These are phyloP conservation scores for Onthophagus taurus DNA, from an alignment of 1,140 invertebrate genomes.

Conservation along the genomic window DNA sequence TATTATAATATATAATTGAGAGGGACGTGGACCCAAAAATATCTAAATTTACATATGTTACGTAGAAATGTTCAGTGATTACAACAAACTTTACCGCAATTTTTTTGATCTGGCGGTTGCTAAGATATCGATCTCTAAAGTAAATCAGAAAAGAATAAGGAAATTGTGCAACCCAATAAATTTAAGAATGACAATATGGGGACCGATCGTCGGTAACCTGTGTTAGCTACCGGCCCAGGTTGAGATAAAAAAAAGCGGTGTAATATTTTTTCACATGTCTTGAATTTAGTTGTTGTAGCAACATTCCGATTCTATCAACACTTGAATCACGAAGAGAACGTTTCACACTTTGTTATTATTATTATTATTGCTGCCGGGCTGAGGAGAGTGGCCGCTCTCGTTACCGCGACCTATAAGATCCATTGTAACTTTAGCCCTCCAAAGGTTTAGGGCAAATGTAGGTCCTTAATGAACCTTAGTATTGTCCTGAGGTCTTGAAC, in stretches of 20 bases:
- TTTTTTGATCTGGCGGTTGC: too few relatives aligned
- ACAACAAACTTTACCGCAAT: too few relatives aligned
- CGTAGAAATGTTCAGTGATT: too few relatives aligned
- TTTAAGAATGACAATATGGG: background rate
- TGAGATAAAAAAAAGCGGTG: background rate
- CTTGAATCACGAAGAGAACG: background rate
- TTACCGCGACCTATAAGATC: too few relatives aligned
- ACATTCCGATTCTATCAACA: background rate
- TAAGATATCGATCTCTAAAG: too few relatives aligned
- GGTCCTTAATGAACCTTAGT: too few relatives aligned
- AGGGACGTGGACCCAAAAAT: too few relatives aligned
- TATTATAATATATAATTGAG: too few relatives aligned
- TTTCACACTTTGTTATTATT: background rate
- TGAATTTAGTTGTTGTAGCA: constrained; percentile 1
- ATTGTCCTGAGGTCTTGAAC: too few relatives aligned
- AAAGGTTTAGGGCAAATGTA: too few relatives aligned
- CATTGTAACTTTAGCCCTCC: too few relatives aligned
- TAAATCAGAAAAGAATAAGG: background rate
- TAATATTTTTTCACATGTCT: background rate
- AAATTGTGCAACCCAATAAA: background rate
- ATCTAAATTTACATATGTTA: too few relatives aligned
- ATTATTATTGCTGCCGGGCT: background rate
- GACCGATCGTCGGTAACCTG: background rate
- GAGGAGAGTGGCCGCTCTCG: background rate
- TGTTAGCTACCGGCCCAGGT: background rate